A percentile compares a stretch with the other conserved stretches of the same genome.
These are phyloP conservation scores for Sebastes umbrosus DNA, from an alignment of 2,797 vertebrate genomes.

Conservation along the genomic window DNA sequence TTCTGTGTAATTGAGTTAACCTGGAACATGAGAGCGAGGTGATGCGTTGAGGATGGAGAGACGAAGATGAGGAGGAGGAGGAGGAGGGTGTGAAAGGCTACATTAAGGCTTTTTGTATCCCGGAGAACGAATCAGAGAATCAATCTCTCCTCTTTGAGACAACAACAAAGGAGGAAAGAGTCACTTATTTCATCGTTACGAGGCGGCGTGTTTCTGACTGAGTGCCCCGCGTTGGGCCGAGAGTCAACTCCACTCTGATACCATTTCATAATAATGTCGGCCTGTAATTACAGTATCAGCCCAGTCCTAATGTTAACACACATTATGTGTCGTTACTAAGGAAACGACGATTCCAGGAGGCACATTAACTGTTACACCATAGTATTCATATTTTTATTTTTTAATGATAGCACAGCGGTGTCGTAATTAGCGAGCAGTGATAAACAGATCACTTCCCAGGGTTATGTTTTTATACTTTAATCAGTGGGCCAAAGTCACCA, in stretches of 20 bases:
- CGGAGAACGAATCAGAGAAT: not conserved
- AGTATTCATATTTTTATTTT: not conserved
- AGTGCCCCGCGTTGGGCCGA: not conserved
- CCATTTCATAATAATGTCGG: not conserved
- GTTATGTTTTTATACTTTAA: not conserved
- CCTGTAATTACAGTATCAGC: constrained; percentile 8
- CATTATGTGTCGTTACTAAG: constrained; percentile 4
- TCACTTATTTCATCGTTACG: not conserved
- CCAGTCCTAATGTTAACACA: not conserved
- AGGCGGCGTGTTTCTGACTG: not conserved
- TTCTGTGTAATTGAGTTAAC: constrained; percentile 31
- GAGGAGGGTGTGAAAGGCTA: constrained; percentile 10
- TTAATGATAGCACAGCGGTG: not conserved
- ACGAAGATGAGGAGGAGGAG: not conserved
- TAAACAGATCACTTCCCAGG: not conserved
- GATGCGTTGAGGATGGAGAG: not conserved
- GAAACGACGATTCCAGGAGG: not conserved
- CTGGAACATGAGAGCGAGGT: constrained; percentile 22
- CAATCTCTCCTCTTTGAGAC: constrained; percentile 12
- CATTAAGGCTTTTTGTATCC: constrained; percentile 4
- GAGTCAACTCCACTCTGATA: not conserved
- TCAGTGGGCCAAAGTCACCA: too few relatives aligned
- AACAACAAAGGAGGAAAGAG: not conserved
- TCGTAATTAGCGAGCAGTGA: not conserved
- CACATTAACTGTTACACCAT: not conserved